Evolutionary conservation across 2,888 invertebrate species (phyloP), one percentile per base, ranked within the genome.

Genomic region (Lepidochitona cinerea): DNA sequence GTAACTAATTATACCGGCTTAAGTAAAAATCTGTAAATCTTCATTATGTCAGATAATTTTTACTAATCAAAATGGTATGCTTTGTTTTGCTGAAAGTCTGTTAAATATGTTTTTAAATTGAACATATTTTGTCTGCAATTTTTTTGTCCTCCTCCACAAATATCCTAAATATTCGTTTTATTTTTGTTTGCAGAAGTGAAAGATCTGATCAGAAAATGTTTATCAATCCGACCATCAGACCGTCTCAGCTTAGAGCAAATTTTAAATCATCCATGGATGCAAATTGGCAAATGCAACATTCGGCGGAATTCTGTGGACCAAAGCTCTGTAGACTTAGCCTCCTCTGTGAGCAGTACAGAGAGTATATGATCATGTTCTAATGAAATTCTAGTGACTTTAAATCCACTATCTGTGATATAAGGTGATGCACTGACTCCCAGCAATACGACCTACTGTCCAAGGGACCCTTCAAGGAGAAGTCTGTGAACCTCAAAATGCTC

Each of bases 201-300:
- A 86, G 92, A 93, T 81, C 87, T 93, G 75, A 92, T 93, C 81
- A 85, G 89, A 67, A 90, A 90, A 79, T 93, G 93, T 84, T 89
- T 93, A 72, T 87, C 91, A 68, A 85, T 92, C 72, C 89, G 91
- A 72, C 92, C 93, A 36, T 85, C 88, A 18, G 91, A 92, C 67
- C 86, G 93, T 73, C 92, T 91, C 37, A 85, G 89, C 7, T 84
- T 93, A 37, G 92, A 92, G 75, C 91, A 93, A 66, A 91, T 93
- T 77, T 85, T 92, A 23, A 82, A 84, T 68, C 93, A 93, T 84
- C 91, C 92, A 0, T 93, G 93, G 93, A 85, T 93, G 87, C 81
- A 74, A 18, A 66, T 37, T 2, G 35, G 37, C 18, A 37, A 66
- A n/a, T 32, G 18, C 14, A 14, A 35, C n/a, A 12, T 37, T 14